Evolutionary conservation across 92 coral and sea anemone genomes (phyloP).

Genomic region (Plumapathes pennacea): DNA sequence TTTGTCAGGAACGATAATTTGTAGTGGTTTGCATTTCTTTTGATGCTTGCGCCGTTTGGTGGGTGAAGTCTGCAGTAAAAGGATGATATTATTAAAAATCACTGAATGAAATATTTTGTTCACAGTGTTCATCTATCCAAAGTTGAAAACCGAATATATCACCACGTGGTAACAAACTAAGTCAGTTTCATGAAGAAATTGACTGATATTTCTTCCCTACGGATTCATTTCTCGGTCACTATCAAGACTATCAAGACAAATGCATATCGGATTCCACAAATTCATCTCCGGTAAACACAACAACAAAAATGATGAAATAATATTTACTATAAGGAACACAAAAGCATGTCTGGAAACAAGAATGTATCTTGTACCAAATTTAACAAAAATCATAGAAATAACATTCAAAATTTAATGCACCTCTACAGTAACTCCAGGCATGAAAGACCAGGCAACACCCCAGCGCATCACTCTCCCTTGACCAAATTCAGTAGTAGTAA

Average conservation of each 20-base stretch:
- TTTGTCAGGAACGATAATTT: constrained; percentile 53
- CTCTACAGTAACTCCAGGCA: constrained; percentile 57
- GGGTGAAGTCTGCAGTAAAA: constrained; percentile 58
- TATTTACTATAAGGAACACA: no score
- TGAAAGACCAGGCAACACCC: constrained; percentile 96
- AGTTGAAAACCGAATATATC: neutral
- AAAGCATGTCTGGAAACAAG: neutral
- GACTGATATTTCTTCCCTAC: no score
- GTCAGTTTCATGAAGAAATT: no score
- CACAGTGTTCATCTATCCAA: no score
- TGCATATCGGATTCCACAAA: no score
- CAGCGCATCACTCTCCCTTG: constrained; percentile 94
- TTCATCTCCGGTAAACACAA: no score
- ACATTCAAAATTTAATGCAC: neutral
- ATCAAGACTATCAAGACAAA: no score
- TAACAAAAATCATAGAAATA: neutral
- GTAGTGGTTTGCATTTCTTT: constrained; percentile 70
- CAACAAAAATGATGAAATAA: no score
- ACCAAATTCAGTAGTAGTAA: constrained; percentile 82
- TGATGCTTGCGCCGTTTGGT: constrained; percentile 71
- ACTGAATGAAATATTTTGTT: neutral
- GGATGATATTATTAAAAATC: neutral
- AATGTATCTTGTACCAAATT: neutral
- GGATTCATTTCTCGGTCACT: no score
- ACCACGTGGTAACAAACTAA: no score